These are phyloP conservation scores for Metalampra italica DNA, from an alignment of 2,888 invertebrate genomes.

Conservation along the genomic window DNA sequence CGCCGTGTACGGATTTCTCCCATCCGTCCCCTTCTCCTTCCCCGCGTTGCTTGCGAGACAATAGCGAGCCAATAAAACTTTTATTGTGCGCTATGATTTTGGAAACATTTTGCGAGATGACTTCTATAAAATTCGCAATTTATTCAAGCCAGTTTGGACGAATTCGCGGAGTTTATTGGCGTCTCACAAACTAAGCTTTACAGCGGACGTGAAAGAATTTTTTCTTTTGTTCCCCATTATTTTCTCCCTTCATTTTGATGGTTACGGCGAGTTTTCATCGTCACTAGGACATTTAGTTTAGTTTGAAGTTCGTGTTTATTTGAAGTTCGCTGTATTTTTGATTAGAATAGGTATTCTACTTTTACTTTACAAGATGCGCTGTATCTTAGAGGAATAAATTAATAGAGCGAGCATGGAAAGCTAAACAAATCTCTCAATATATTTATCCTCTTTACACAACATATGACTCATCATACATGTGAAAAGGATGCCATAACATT, in stretches of 20 bases:
- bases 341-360: no score
- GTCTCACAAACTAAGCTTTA: conserved; percentile 38
- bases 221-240: conserved; percentile 18
- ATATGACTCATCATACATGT: no score
- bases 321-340: neutral
- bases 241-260: conserved; percentile 19
- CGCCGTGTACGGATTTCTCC: conserved; percentile 9
- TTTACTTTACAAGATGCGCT: no score
- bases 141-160: conserved; percentile 44
- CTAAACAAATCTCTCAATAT: no score
- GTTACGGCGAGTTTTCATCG: conserved; percentile 20
- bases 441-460: no score
- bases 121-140: conserved; percentile 68
- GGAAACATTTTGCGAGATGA: conserved; percentile 65
- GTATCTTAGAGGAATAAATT: no score
- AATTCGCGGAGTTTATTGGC: conserved; percentile 45
- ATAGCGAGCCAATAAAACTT: conserved; percentile 70
- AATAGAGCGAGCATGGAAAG: no score
- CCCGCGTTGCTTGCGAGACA: conserved; percentile 41
- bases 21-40: conserved; percentile 26
- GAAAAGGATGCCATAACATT: no score
- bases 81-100: conserved; percentile 69
- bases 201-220: conserved; percentile 31
- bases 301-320: conserved; percentile 1
- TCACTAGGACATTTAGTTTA: neutral